Evolutionary conservation across 2,797 vertebrate genomes (phyloP).

Genomic region (Mus spretus): DNA sequence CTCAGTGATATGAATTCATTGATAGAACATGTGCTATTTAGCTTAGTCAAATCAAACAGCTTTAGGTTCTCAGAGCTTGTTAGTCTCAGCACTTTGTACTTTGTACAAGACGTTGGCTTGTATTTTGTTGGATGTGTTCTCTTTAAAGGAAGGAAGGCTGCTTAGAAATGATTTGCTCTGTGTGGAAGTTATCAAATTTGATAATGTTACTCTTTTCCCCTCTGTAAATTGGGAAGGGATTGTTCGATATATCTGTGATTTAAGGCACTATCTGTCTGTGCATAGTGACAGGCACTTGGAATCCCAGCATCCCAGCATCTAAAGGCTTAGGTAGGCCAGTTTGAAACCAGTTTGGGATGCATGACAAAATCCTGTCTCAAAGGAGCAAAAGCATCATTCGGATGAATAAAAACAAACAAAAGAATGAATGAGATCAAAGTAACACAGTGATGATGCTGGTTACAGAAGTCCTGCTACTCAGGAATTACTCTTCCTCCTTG

Average conservation of each 20-base stretch:
- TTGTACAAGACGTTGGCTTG: background rate
- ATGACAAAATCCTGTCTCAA: background rate
- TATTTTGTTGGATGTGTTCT: background rate
- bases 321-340: background rate
- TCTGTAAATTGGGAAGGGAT: background rate
- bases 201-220: background rate
- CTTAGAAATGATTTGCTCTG: constrained; percentile 32
- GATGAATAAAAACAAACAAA: background rate
- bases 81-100: background rate
- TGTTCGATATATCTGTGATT: constrained; percentile 19
- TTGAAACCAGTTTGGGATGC: background rate
- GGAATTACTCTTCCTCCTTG: background rate
- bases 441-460: background rate
- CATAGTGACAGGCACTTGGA: no score
- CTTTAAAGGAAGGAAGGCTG: background rate
- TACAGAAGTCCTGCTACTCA: background rate
- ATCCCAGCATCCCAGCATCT: background rate
- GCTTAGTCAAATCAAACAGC: background rate
- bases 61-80: constrained; percentile 15
- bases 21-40: constrained; percentile 25
- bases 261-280: background rate
- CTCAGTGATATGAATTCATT: background rate
- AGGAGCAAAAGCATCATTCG: background rate
- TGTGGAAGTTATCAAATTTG: background rate
- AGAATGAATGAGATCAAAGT: background rate